Base-by-base conservation (phyloP, 2,113 vertebrate genomes). In the Ardeotis arabs region DNA sequence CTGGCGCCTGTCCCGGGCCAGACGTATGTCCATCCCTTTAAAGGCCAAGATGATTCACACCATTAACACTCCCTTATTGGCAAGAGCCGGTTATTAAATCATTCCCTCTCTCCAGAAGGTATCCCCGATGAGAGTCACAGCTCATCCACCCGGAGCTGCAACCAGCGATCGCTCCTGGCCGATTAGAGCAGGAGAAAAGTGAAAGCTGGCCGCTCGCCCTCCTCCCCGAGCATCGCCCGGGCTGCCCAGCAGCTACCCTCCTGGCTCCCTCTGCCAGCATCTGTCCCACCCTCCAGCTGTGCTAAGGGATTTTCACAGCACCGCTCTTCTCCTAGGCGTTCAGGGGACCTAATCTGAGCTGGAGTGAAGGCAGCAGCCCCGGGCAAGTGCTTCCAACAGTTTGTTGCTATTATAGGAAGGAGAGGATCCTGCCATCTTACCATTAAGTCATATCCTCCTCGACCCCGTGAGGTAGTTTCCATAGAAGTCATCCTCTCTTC, bases 401-500 rank as follows among this genome's bases (percentile, higher is more conserved):
- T 80, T 17, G 5, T 47, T 85, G 33, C 90, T 95, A 72, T 89
- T 87, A 55, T 37, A 29, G 74, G 93, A 95, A 92, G 69, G 60
- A 45, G 17, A 96, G 75, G 85, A 91, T 84, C 75, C 92, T 92
- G 94, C 73, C 72, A 45, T 87, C 73, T 82, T 87, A 45, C 88
- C 92, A 69, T 92, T 35, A 90, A 77, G 86, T 95, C 90, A 95
- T 64, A 88, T 75, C 90, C 92, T 92, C 77, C 88, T 52, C 11
- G 25, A 56, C 56, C 84, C 64, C 28, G 3, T 78, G 91, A 89
- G 82, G 90, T 35, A 75, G 50, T 94, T 97, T 96, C 97, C 96
- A 95, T 33, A 94, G 82, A 39, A 95, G 72, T 79, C 62, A 58
- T 47, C 20, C 69, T 85, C 81, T 81, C 70, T 95, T 92, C 91